phyloP scores from a whole-genome alignment of 2,113 vertebrate genomes.

The Galeopterus variegatus region DNA sequence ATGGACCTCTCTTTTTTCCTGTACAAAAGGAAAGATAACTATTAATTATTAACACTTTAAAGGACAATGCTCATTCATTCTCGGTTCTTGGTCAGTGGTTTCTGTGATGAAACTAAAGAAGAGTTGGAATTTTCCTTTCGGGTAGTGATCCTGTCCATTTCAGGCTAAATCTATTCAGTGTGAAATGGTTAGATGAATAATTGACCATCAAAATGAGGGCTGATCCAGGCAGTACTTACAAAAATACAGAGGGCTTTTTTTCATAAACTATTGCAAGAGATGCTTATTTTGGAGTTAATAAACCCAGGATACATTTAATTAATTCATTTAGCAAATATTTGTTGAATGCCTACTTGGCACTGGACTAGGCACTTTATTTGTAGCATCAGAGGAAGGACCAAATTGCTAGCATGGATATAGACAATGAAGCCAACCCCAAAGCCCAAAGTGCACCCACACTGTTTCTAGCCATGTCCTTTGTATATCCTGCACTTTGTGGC shows the following conservation, averaged over 20 bases:
- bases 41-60: conserved; percentile 56
- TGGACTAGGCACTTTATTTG: not conserved
- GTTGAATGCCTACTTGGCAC: not conserved
- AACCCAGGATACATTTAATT: conserved; percentile 25
- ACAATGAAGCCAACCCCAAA: not conserved
- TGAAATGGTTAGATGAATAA: not conserved
- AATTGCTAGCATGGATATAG: not conserved
- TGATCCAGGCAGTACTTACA: not conserved
- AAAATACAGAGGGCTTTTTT: not conserved
- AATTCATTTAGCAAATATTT: not conserved
- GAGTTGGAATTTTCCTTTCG: conserved; percentile 22
- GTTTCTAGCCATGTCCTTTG: not conserved
- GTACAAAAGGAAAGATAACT: conserved; percentile 29
- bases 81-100: not conserved
- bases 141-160: not conserved
- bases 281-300: not conserved
- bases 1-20: not conserved
- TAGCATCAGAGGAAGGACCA: conserved; percentile 23
- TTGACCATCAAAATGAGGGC: not conserved
- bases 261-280: not conserved
- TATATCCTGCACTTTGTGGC: not conserved
- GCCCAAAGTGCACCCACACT: not conserved
- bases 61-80: not conserved
- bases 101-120: conserved; percentile 49
- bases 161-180: not conserved